Evolutionary conservation across 2,888 invertebrate genomes (phyloP).

Genomic region (Drosophila peninsularis): DNA sequence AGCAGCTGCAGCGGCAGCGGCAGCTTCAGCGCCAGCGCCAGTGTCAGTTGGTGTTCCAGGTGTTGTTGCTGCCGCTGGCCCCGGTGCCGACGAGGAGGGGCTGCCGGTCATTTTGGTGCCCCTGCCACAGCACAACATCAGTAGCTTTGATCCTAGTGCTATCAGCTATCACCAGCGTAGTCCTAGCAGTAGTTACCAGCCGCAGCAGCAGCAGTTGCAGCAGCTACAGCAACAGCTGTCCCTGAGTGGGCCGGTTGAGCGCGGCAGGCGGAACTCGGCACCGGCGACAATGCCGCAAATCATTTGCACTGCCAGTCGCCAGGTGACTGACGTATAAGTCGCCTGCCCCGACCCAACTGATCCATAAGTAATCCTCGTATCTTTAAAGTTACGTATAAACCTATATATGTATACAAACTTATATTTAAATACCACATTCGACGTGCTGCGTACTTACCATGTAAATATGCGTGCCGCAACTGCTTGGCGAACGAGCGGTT

Average conservation of each 20-base stretch:
- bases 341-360: constrained; percentile 68
- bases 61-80: constrained; percentile 23
- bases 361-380: constrained; percentile 71
- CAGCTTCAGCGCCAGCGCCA: background rate
- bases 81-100: constrained; percentile 63
- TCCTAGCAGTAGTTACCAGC: constrained; percentile 66
- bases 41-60: constrained; percentile 18
- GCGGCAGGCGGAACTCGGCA: constrained; percentile 70
- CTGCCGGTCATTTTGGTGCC: constrained; percentile 79
- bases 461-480: constrained; percentile 51
- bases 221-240: constrained; percentile 27
- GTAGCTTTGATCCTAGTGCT: constrained; percentile 71
- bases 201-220: constrained; percentile 45
- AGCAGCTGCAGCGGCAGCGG: constrained; percentile 2
- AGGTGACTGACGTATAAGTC: constrained; percentile 84
- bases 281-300: constrained; percentile 66
- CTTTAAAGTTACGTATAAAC: constrained; percentile 23
- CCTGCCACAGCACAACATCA: constrained; percentile 66
- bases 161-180: constrained; percentile 68
- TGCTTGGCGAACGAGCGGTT: constrained; percentile 43
- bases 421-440: constrained; percentile 40
- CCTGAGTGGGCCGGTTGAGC: constrained; percentile 34
- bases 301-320: constrained; percentile 82
- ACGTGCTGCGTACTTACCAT: constrained; percentile 53
- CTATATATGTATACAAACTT: background rate